phyloP scores from a whole-genome alignment of 2,113 vertebrate species.

The Petromus typicus region DNA sequence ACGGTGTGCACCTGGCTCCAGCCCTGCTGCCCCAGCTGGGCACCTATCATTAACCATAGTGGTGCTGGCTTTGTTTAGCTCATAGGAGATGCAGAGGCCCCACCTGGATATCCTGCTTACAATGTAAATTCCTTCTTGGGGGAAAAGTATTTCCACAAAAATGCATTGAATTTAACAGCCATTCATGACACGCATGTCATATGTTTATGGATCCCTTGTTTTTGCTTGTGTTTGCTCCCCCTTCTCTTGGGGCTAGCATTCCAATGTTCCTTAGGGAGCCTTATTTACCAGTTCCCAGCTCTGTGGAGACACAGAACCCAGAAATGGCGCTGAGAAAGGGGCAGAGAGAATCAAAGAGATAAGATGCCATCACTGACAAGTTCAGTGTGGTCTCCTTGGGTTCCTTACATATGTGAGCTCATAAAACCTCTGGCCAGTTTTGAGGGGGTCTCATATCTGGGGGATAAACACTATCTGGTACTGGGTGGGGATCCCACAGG shows the following conservation, averaged over 20 bases:
- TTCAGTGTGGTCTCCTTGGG: not conserved
- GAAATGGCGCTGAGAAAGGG: not conserved
- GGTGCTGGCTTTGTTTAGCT: not conserved
- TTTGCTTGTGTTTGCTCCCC: not conserved
- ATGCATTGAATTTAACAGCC: not conserved
- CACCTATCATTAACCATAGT: not conserved
- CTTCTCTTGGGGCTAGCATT: not conserved
- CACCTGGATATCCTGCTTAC: not conserved
- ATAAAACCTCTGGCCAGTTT: not conserved
- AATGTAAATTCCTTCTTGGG: not conserved
- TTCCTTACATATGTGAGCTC: not conserved
- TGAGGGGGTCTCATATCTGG: not conserved
- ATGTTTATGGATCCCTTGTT: not conserved
- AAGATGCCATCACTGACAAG: not conserved
- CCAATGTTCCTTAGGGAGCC: not conserved
- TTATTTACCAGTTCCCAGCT: not conserved
- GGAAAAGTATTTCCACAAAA: not conserved
- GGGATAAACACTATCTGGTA: not conserved
- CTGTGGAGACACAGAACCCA: not conserved
- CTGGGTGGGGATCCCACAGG: not conserved
- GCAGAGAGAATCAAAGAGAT: not conserved
- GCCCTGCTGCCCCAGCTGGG: not conserved
- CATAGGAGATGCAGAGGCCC: not conserved
- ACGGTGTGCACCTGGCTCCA: fast-evolving
- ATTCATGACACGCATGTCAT: fast-evolving